Percentiles rank a stretch among this genome's conserved stretches.
Evolutionary conservation across 1,140 invertebrate genomes (phyloP).

Genomic region (Fopius arisanus): DNA sequence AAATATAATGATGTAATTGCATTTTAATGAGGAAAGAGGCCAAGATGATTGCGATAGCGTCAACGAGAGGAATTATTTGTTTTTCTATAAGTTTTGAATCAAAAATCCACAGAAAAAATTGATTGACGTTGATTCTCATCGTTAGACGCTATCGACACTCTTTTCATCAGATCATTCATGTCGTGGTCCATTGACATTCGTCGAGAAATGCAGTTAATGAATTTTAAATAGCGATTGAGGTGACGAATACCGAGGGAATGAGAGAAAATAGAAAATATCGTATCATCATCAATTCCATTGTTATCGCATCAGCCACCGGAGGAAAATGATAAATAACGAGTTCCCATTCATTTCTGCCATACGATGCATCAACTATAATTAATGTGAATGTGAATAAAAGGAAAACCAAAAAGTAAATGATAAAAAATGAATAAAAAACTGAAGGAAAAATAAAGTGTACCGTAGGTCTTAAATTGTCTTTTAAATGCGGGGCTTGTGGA

Average conservation of each 20-base stretch:
- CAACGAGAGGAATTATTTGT: neutral
- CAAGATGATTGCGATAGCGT: neutral
- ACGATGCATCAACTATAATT: slow-evolving; percentile 42
- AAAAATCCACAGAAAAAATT: neutral
- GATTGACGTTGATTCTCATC: neutral
- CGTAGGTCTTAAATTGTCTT: neutral
- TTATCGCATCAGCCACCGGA: slow-evolving; percentile 15
- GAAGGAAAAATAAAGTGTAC: neutral
- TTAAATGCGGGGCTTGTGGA: neutral
- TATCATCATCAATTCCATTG: slow-evolving; percentile 12
- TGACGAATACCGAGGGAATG: neutral
- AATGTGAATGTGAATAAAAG: slow-evolving; percentile 51
- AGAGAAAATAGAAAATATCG: neutral
- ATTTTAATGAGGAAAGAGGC: neutral
- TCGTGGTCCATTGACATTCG: neutral
- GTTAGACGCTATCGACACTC: neutral
- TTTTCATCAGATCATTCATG: neutral
- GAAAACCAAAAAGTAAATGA: slow-evolving; percentile 39
- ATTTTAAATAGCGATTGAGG: neutral
- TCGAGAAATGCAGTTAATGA: neutral
- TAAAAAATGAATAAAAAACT: slow-evolving; percentile 5
- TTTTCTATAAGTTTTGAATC: neutral
- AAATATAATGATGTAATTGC: neutral
- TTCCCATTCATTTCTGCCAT: slow-evolving; percentile 37
- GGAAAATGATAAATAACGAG: neutral